Evolutionary conservation across 2,888 invertebrate species (phyloP), one percentile per base, ranked within the genome.

Genomic region (Melinaea menophilus): DNA sequence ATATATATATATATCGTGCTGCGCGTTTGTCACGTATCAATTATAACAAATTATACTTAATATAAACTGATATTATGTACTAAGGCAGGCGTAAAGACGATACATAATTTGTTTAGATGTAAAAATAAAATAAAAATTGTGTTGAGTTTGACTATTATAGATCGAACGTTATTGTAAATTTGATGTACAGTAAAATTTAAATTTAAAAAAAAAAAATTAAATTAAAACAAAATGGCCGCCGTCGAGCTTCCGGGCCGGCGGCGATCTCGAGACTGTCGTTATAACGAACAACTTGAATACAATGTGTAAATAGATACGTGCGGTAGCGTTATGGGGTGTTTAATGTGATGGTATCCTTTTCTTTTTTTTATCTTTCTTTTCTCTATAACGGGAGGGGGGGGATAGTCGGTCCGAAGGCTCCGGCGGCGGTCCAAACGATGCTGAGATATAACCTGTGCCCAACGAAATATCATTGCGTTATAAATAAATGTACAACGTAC

Each of bases 361-460:
- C 22, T 22, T 22, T 22, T n/a, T 22, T 22, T 22, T 1, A 22
- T 22, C 22, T 22, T 22, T 22, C 22, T 22, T 22, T 22, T 22
- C 22, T 22, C 22, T 22, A 22, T 22, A 22, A 22, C 22, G 22
- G 22, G 22, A 22, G 22, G 22, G 22, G 22, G 78, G 77, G 75
- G 72, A 69, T 62, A 57, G 63, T 71, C 64, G 69, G 63, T 64
- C 59, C 72, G 74, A 51, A 57, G 69, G 78, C 77, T 80, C 22
- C 79, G 79, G 75, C 78, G 80, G 79, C 78, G 78, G 72, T 73
- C 72, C 84, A 71, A 87, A 86, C 88, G 76, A 83, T 88, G 87
- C 89, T 89, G 90, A 86, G 89, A 88, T 89, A 90, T 87, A 84
- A 83, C 84, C 82, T 86, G 90, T 88, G 89, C 88, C 88, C 88